A percentile compares a stretch with the other conserved stretches of the same genome.
Evolutionary conservation across 2,888 invertebrate species (phyloP).

Genomic region (Calameuta pallipes): DNA sequence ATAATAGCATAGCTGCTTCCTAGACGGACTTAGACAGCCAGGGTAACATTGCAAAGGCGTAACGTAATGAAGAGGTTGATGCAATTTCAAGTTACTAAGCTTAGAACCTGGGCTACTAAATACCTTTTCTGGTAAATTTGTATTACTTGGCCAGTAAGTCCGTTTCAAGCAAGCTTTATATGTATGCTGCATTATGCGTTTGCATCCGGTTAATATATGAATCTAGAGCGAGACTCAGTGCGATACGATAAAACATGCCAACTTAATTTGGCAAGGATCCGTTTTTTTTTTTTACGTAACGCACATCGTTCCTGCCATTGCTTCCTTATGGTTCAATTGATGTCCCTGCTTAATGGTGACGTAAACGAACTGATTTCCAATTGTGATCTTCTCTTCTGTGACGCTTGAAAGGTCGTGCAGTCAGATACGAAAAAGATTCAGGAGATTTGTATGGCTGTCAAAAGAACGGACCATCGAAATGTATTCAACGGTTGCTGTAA

Average conservation of each 20-base stretch:
- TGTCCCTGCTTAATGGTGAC: neutral
- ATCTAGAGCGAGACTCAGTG: neutral
- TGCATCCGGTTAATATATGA: neutral
- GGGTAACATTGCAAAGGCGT: neutral
- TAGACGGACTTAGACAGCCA: neutral
- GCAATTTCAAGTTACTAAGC: neutral
- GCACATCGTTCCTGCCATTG: neutral
- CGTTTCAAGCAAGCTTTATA: neutral
- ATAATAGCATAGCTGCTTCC: neutral
- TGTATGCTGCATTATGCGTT: neutral
- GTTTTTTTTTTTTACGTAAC: neutral
- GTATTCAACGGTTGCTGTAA: neutral
- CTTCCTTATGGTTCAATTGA: neutral
- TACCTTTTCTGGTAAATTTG: neutral
- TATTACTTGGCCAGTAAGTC: neutral
- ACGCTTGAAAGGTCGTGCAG: neutral
- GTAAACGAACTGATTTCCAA: neutral
- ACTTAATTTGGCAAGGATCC: neutral
- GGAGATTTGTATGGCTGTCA: neutral
- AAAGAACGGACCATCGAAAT: neutral
- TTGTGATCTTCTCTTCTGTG: neutral
- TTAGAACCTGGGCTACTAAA: neutral
- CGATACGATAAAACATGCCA: neutral
- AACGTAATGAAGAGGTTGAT: neutral
- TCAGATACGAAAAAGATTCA: neutral